Conservation (phyloP, 2,113 vertebrate species). For the Elephantulus edwardii region DNA sequence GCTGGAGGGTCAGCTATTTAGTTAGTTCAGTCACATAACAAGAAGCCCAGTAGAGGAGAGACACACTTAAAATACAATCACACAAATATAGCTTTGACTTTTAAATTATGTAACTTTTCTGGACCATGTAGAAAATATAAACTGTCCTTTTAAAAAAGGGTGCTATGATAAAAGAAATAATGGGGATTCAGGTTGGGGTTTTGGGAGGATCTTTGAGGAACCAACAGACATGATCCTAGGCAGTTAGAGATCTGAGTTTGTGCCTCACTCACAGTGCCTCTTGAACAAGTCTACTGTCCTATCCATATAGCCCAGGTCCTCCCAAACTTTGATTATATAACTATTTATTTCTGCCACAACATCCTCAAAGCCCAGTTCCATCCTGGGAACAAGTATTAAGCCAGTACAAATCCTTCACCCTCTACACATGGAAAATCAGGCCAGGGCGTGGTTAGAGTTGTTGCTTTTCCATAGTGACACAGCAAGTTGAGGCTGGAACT, state of each 20-base stretch:
- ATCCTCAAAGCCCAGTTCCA: not conserved
- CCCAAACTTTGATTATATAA: not conserved
- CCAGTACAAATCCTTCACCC: not conserved
- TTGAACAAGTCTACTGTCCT: not conserved
- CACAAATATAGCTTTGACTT: not conserved
- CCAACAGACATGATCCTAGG: not conserved
- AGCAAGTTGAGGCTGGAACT: not conserved
- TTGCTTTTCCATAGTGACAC: not conserved
- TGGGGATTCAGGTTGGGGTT: not conserved
- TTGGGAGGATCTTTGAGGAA: not conserved
- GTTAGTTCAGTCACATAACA: no score
- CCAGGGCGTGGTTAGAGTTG: accelerated
- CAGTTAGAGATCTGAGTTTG: not conserved
- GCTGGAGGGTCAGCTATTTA: no score
- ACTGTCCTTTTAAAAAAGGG: no score
- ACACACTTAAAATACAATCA: not conserved
- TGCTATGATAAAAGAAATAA: not conserved
- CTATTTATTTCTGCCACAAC: not conserved
- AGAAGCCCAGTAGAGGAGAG: not conserved
- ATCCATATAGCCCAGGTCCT: not conserved
- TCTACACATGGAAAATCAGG: not conserved
- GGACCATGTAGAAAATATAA: not conserved
- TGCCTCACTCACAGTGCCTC: not conserved
- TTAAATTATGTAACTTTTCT: not conserved
- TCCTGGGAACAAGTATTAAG: not conserved